Percentiles rank a stretch among this genome's conserved stretches.
These are phyloP conservation scores for Montifringilla adamsi DNA, from an alignment of 2,113 vertebrate species.

Conservation along the genomic window DNA sequence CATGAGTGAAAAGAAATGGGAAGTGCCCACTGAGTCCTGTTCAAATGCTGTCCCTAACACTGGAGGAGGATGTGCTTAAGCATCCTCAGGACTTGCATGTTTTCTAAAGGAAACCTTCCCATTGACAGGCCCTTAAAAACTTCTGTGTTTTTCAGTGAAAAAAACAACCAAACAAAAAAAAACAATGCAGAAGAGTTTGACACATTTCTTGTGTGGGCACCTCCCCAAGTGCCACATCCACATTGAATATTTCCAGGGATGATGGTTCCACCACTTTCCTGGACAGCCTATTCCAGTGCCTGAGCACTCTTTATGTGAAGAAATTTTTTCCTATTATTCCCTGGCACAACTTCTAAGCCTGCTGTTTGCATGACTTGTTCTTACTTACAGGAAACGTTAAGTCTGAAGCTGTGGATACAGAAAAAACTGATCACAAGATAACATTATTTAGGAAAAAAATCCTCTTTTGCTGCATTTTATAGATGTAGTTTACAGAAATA, in stretches of 20 bases:
- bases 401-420: not conserved
- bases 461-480: not conserved
- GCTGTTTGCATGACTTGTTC: not conserved
- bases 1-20: not conserved
- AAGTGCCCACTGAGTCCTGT: not conserved
- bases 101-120: not conserved
- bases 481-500: conserved; percentile 42
- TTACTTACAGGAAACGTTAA: not conserved
- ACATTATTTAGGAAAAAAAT: not conserved
- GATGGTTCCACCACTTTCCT: not conserved
- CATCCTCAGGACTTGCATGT: not conserved
- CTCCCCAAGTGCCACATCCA: not conserved
- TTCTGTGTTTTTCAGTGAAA: not conserved
- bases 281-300: not conserved
- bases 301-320: not conserved
- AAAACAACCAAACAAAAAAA: not conserved
- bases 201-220: not conserved
- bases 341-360: not conserved
- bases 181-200: not conserved
- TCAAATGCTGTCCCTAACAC: not conserved
- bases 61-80: not conserved
- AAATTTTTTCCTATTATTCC: not conserved
- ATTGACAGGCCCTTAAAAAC: not conserved
- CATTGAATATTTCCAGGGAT: not conserved
- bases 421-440: not conserved